phyloP scores from a whole-genome alignment of 2,797 vertebrate species.

The Characodon lateralis region DNA sequence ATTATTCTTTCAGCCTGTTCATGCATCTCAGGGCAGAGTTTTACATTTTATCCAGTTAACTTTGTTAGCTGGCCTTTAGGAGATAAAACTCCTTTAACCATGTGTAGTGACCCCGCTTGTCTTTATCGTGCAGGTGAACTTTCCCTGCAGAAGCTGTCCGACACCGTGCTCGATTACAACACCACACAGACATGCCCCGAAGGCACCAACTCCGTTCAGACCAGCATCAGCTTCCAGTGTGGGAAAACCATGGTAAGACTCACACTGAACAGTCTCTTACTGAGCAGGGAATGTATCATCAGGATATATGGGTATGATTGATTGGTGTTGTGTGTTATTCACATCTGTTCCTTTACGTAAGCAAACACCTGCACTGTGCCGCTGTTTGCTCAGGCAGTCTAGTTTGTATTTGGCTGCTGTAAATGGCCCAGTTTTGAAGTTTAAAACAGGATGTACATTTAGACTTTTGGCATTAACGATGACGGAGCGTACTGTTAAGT shows the following conservation, averaged over 20 bases:
- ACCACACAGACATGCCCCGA: constrained; percentile 71
- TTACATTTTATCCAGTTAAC: neutral
- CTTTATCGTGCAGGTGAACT: constrained; percentile 79
- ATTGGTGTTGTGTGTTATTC: neutral
- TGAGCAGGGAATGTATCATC: neutral
- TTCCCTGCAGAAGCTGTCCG: constrained; percentile 64
- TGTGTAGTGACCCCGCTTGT: constrained; percentile 1
- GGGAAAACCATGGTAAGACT: constrained; percentile 92
- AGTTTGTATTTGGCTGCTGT: too few species aligned
- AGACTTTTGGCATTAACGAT: too few species aligned
- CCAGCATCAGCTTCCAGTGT: constrained; percentile 92
- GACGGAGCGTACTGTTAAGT: too few species aligned
- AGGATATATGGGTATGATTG: neutral
- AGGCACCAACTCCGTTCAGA: constrained; percentile 77
- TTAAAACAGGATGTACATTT: too few species aligned
- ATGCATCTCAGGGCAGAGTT: too few species aligned
- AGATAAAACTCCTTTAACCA: neutral
- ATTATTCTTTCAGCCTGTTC: constrained; percentile 15
- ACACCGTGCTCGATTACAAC: constrained; percentile 84
- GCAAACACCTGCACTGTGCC: neutral
- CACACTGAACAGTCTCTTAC: neutral
- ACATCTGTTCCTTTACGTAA: neutral
- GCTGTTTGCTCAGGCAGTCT: neutral
- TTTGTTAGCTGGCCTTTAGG: neutral
- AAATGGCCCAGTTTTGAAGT: too few species aligned